A percentile compares a stretch with the other conserved stretches of the same genome.
Evolutionary conservation across 2,888 invertebrate genomes (phyloP).

Genomic region (Tachina grossa): DNA sequence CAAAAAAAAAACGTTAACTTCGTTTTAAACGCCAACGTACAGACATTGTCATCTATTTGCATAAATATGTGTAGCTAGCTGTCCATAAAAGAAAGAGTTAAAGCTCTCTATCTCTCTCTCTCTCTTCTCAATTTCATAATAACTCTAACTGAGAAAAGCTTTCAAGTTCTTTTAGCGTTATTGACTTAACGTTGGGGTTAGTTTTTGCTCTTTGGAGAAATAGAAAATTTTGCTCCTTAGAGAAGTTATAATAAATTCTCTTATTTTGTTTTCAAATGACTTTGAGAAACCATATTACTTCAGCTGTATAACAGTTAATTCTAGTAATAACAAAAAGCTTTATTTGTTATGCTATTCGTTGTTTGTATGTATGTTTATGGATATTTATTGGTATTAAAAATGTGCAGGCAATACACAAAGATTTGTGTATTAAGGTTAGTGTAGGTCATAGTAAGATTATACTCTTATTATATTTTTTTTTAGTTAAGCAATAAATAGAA

Average conservation of each 20-base stretch:
- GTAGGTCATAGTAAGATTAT: conserved; percentile 52
- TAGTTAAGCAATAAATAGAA: neutral
- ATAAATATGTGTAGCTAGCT: neutral
- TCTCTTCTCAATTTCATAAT: neutral
- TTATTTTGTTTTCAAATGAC: neutral
- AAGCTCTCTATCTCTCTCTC: conserved; percentile 15
- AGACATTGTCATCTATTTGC: neutral
- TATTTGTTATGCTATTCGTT: neutral
- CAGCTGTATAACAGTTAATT: conserved; percentile 49
- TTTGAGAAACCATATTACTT: neutral
- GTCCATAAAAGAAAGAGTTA: neutral
- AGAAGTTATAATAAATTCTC: neutral
- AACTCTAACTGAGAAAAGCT: neutral
- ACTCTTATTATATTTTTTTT: neutral
- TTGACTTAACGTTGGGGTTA: neutral
- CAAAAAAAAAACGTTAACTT: conserved; percentile 64
- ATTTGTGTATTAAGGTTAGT: conserved; percentile 39
- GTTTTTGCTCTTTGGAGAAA: conserved; percentile 9
- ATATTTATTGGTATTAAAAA: neutral
- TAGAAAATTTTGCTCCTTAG: conserved; percentile 8
- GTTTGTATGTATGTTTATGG: neutral
- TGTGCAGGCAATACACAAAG: conserved; percentile 22
- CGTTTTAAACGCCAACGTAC: conserved; percentile 57
- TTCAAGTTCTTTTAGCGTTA: neutral
- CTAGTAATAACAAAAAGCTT: neutral